phyloP scores from a whole-genome alignment of 2,113 vertebrate species.

The Hiodon alosoides region DNA sequence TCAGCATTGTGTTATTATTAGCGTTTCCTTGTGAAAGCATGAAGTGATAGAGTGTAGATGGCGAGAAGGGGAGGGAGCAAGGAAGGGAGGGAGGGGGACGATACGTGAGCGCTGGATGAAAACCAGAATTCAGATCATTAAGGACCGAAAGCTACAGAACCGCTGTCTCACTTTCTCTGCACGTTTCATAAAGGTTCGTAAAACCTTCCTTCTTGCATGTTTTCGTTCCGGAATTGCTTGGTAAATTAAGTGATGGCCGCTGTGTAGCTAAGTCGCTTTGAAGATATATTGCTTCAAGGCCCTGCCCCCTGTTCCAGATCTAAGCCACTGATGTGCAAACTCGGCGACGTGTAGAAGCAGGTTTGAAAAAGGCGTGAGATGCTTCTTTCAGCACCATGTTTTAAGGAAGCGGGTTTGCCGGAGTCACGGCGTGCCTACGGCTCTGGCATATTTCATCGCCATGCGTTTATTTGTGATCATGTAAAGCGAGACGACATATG shows the following conservation, averaged over 20 bases:
- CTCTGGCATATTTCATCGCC: conserved; percentile 20
- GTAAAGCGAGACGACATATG: conserved; percentile 15
- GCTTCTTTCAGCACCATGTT: conserved; percentile 34
- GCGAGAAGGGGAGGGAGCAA: conserved; percentile 28
- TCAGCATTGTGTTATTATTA: conserved; percentile 19
- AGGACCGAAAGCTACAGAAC: conserved; percentile 26
- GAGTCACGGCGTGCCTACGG: conserved; percentile 32
- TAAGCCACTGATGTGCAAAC: conserved; percentile 26
- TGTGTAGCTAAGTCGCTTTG: not conserved
- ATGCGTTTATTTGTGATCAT: conserved; percentile 11
- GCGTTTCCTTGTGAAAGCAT: conserved; percentile 16
- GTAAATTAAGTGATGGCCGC: not conserved
- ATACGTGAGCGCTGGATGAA: conserved; percentile 19
- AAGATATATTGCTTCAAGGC: not conserved
- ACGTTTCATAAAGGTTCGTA: conserved; percentile 37
- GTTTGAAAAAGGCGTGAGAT: conserved; percentile 27
- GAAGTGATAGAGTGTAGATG: conserved; percentile 24
- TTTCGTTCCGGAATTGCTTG: not conserved
- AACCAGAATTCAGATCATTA: conserved; percentile 27
- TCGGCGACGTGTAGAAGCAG: conserved; percentile 13
- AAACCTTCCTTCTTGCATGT: conserved; percentile 23
- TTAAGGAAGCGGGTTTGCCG: conserved; percentile 6
- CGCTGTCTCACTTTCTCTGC: conserved; percentile 10
- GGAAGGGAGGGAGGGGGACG: conserved; percentile 6
- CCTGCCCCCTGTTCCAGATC: conserved; percentile 15